Conservation (phyloP, 2,113 vertebrate genomes). For the Thryonomys swinderianus region DNA sequence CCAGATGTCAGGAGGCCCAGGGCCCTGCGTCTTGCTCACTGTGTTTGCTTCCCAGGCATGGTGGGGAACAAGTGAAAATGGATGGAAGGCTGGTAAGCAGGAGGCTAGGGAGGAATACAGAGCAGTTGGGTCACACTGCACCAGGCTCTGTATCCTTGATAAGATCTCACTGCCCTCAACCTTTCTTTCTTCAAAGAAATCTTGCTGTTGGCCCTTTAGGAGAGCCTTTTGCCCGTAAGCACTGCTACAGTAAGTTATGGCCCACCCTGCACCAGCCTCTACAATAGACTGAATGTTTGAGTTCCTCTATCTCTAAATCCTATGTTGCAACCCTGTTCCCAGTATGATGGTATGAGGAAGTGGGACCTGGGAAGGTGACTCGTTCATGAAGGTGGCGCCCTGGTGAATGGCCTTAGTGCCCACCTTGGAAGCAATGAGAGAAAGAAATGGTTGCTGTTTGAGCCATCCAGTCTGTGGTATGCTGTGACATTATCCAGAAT, state of each 20-base stretch:
- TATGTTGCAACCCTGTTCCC: background rate
- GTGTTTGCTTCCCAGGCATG: background rate
- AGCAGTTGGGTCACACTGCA: too few relatives aligned
- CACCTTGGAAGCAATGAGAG: background rate
- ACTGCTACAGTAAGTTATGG: background rate
- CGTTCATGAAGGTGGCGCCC: background rate
- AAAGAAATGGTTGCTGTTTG: background rate
- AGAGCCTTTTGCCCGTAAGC: background rate
- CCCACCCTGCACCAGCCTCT: background rate
- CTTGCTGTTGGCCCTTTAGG: background rate
- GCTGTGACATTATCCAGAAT: background rate
- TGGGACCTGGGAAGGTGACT: background rate
- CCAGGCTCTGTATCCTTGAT: background rate
- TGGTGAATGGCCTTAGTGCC: background rate
- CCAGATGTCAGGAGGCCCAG: background rate
- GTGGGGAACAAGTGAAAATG: background rate
- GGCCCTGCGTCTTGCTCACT: background rate
- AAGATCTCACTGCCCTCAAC: background rate
- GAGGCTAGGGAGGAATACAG: background rate
- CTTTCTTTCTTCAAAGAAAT: conserved; percentile 36
- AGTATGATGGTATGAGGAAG: background rate
- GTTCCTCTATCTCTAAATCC: background rate
- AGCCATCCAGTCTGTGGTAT: background rate
- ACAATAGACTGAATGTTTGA: background rate
- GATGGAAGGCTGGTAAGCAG: background rate